These are phyloP conservation scores for Penaeus monodon DNA, from an alignment of 2,888 invertebrate genomes.

Conservation along the genomic window DNA sequence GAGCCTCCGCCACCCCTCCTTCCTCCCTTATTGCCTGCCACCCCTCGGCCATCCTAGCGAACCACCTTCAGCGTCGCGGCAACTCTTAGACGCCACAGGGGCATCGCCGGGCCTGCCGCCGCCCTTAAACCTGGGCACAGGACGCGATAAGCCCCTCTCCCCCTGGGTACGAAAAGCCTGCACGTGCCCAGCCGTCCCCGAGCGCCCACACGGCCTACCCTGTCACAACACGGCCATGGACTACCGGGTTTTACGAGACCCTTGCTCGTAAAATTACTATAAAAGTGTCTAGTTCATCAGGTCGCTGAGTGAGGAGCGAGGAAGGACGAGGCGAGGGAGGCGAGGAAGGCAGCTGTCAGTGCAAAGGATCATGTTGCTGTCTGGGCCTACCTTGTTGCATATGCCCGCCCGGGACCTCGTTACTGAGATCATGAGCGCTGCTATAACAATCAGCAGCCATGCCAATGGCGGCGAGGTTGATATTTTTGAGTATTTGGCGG, in stretches of 20 bases:
- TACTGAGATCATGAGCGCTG: conserved; percentile 20
- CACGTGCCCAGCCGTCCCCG: conserved; percentile 14
- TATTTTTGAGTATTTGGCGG: conserved; percentile 60
- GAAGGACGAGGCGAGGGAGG: too few species aligned
- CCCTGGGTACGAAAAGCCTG: conserved; percentile 6
- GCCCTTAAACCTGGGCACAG: background rate
- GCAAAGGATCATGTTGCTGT: too few species aligned
- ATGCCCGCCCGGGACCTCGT: conserved; percentile 33
- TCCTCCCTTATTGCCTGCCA: conserved; percentile 3
- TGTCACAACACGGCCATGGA: conserved; percentile 36
- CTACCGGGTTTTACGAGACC: conserved; percentile 38
- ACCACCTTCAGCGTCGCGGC: background rate
- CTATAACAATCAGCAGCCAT: conserved; percentile 40
- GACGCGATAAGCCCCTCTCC: background rate
- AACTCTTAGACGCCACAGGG: background rate
- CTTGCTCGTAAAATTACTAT: conserved; percentile 34
- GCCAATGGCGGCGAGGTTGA: conserved; percentile 49
- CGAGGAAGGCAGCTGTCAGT: too few species aligned
- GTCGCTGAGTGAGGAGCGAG: conserved; percentile 15
- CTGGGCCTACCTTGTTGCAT: conserved; percentile 11
- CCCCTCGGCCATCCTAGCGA: conserved; percentile 6
- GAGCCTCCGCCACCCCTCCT: conserved; percentile 31
- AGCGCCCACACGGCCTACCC: conserved; percentile 1
- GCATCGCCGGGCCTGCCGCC: background rate
- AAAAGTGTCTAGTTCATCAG: conserved; percentile 32